A percentile compares a stretch with the other conserved stretches of the same genome.
These are phyloP conservation scores for Oscheius sp. DNA, from an alignment of 1,140 invertebrate genomes.

Conservation along the genomic window DNA sequence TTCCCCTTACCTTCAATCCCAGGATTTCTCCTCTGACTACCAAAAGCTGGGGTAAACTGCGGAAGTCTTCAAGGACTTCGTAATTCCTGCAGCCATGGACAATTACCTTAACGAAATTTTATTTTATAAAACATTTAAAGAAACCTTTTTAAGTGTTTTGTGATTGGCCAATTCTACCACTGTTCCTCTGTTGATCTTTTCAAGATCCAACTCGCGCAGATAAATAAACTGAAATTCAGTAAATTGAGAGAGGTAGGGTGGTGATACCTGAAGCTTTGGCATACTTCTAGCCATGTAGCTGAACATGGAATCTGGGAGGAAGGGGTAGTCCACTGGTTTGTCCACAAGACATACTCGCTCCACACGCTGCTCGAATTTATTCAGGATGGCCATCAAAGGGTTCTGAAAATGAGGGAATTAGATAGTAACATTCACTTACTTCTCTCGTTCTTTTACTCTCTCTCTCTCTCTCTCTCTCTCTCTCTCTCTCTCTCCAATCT, in stretches of 20 bases:
- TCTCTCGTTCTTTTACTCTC: not conserved
- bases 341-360: conserved; percentile 54
- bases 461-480: not conserved
- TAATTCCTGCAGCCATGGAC: conserved; percentile 60
- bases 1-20: conserved; percentile 49
- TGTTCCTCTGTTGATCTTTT: conserved; percentile 59
- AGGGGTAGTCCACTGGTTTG: conserved; percentile 56
- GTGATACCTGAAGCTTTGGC: conserved; percentile 56
- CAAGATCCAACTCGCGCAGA: conserved; percentile 57
- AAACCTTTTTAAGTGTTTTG: conserved; percentile 48
- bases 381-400: conserved; percentile 39
- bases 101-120: conserved; percentile 46
- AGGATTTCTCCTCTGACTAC: conserved; percentile 55
- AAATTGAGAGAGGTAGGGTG: too few species aligned
- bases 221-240: conserved; percentile 55
- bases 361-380: conserved; percentile 43
- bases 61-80: conserved; percentile 57
- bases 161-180: conserved; percentile 54
- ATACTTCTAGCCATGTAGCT: conserved; percentile 53
- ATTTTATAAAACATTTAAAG: not conserved
- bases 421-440: not conserved
- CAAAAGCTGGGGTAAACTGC: conserved; percentile 54
- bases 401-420: too few species aligned
- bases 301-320: conserved; percentile 56
- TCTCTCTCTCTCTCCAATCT: not conserved